A percentile compares a stretch with the other conserved stretches of the same genome.
These are phyloP conservation scores for Smittia sp. DNA, from an alignment of 2,888 invertebrate species.

Conservation along the genomic window DNA sequence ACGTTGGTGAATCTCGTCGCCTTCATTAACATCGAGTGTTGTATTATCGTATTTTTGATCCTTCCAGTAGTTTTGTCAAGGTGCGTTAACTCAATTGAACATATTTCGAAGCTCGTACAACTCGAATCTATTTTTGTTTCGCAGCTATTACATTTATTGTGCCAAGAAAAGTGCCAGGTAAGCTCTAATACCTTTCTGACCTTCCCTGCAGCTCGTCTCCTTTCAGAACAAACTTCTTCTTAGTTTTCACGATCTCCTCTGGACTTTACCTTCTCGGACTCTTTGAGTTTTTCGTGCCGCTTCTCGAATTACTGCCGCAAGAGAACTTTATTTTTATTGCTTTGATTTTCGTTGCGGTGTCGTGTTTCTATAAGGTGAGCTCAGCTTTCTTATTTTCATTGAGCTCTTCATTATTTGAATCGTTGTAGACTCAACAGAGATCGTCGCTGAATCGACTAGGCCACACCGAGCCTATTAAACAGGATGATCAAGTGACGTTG, in stretches of 20 bases:
- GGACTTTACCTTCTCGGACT: slow-evolving; percentile 63
- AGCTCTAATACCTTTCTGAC: slow-evolving; percentile 41
- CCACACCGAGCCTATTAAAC: slow-evolving; percentile 48
- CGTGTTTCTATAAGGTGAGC: slow-evolving; percentile 52
- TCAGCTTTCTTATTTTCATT: too few species aligned
- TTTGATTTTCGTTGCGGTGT: slow-evolving; percentile 54
- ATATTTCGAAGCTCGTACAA: too few species aligned
- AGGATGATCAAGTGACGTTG: slow-evolving; percentile 41
- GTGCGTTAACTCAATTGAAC: too few species aligned
- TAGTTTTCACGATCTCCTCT: slow-evolving; percentile 71
- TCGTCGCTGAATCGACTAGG: slow-evolving; percentile 50
- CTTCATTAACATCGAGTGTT: slow-evolving; percentile 52
- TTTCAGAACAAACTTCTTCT: slow-evolving; percentile 67
- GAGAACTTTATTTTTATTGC: slow-evolving; percentile 61
- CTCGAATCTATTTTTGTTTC: too few species aligned
- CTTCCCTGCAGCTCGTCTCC: not conserved
- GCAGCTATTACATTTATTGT: slow-evolving; percentile 48
- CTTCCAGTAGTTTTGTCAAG: slow-evolving; percentile 46
- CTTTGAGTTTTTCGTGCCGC: slow-evolving; percentile 70
- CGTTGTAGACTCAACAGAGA: slow-evolving; percentile 47
- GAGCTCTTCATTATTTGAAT: not conserved
- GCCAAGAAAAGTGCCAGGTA: slow-evolving; percentile 46
- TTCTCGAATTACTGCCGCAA: slow-evolving; percentile 66
- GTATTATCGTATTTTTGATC: slow-evolving; percentile 42
- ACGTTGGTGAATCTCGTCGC: slow-evolving; percentile 55